These are phyloP conservation scores for Pollenia labialis DNA, from an alignment of 2,888 invertebrate species.

Conservation along the genomic window DNA sequence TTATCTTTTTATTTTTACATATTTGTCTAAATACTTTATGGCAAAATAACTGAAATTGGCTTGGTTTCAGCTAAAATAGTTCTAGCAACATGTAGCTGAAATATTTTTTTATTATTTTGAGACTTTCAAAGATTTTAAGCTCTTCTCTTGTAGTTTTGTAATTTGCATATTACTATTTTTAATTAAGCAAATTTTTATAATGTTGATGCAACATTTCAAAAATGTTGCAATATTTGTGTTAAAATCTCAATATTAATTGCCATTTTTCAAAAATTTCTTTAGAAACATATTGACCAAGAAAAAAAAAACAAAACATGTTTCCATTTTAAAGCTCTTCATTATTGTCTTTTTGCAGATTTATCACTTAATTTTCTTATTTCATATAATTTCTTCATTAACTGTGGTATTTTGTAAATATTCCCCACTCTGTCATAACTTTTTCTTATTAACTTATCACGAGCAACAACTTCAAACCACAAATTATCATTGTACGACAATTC, in stretches of 20 bases:
- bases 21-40: no score
- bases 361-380: slow-evolving; percentile 46
- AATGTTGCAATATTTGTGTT: no score
- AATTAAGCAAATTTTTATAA: no score
- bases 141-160: no score
- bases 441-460: slow-evolving; percentile 72
- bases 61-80: background rate
- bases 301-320: background rate
- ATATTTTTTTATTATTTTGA: background rate
- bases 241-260: background rate
- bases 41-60: no score
- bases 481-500: slow-evolving; percentile 64
- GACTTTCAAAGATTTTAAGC: no score
- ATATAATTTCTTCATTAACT: slow-evolving; percentile 65
- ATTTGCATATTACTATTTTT: no score
- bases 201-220: no score
- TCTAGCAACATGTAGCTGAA: background rate
- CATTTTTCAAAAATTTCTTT: background rate
- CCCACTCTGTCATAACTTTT: slow-evolving; percentile 69
- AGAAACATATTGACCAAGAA: background rate
- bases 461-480: slow-evolving; percentile 57
- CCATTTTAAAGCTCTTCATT: background rate
- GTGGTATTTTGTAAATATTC: slow-evolving; percentile 67
- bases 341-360: slow-evolving; percentile 37
- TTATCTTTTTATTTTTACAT: no score